Evolutionary conservation across 2,113 vertebrate species (phyloP).

Genomic region (Ivindomyrus marchei): DNA sequence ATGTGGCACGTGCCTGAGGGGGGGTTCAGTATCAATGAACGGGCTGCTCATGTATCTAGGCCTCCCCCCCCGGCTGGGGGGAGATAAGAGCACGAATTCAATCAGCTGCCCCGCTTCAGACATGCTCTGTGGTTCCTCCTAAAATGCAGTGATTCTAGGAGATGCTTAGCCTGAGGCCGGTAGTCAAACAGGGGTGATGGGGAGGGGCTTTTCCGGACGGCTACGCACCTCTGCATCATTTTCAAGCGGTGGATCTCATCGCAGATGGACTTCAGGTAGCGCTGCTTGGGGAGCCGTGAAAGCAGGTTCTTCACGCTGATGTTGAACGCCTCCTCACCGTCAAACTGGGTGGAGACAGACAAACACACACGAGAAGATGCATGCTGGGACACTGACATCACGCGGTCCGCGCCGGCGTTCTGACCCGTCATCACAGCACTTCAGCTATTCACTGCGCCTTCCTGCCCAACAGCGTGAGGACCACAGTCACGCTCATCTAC

Average conservation of each 20-base stretch:
- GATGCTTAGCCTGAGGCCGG: not conserved
- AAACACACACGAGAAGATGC: not conserved
- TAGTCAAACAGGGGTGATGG: not conserved
- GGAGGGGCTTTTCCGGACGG: not conserved
- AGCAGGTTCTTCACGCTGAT: conserved; percentile 81
- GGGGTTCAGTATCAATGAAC: not conserved
- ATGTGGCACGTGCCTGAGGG: not conserved
- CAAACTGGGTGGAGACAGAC: conserved; percentile 62
- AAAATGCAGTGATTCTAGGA: not conserved
- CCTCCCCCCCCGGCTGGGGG: conserved; percentile 39
- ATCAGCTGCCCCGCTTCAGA: conserved; percentile 28
- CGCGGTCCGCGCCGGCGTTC: too few relatives aligned
- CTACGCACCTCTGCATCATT: conserved; percentile 74
- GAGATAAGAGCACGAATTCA: conserved; percentile 6
- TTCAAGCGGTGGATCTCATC: conserved; percentile 90
- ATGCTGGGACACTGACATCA: not conserved
- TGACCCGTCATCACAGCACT: not conserved
- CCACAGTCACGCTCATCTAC: not conserved
- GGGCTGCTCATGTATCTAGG: not conserved
- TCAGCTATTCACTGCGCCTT: not conserved
- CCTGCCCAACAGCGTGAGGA: not conserved
- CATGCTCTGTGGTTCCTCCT: conserved; percentile 23
- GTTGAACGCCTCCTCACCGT: conserved; percentile 80
- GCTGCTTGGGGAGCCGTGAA: conserved; percentile 82
- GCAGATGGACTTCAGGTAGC: conserved; percentile 85